Percentiles rank a stretch among this genome's conserved stretches.
Conservation (phyloP, 2,888 invertebrate genomes). For the Mantis religiosa region DNA sequence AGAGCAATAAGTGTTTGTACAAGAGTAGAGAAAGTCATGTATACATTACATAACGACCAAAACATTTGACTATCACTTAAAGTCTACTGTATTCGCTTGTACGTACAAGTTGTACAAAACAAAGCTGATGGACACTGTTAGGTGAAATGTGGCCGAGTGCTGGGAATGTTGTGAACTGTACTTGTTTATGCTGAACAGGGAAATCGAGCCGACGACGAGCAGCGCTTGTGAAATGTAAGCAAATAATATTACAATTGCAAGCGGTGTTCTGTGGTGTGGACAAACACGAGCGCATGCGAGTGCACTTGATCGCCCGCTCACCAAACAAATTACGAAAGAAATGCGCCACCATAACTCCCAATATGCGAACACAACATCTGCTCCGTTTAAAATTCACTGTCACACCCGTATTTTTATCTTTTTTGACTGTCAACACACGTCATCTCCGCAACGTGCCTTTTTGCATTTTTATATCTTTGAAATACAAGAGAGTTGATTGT, state of each 20-base stretch:
- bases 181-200: not conserved
- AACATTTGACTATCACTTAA: no score
- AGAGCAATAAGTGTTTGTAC: no score
- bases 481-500: no score
- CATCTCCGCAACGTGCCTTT: no score
- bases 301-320: not conserved
- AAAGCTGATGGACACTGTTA: no score
- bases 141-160: no score
- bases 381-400: not conserved
- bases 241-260: not conserved
- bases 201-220: not conserved
- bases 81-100: no score
- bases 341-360: not conserved
- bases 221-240: not conserved
- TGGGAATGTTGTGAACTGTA: not conserved
- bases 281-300: not conserved
- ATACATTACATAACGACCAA: no score
- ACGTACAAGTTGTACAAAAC: no score
- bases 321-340: not conserved
- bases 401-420: not conserved
- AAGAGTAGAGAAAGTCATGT: no score
- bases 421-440: no score
- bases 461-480: no score
- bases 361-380: not conserved
- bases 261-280: not conserved